Base-by-base conservation (phyloP, 2,113 vertebrate species). In the Notothenia coriiceps region DNA sequence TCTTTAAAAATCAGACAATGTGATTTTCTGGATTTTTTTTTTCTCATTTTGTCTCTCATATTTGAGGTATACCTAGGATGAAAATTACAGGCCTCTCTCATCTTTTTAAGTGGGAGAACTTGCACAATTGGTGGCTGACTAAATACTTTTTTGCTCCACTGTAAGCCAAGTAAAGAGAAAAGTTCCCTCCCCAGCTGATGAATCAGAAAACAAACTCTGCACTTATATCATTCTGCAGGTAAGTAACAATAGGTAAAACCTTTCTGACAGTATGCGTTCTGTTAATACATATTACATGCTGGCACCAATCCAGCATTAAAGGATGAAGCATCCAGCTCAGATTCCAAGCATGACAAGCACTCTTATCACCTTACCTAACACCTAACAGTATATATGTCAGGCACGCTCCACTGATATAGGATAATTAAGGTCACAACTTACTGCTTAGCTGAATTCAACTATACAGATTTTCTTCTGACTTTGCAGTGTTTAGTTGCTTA, bases 271-370 rank as follows among this genome's bases (percentile, higher is more conserved):
- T 40, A 7, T 40, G 35, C 1, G 35, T 40, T 40, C 35, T 40
- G 35, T 40, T 7, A 40, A 40, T 6, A 40, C 1, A 40, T 7
- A 40, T 40, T 7, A 40, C 7, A 40, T 40, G 29, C 54, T 57
- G 60, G 79, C 65, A 70, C 25, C 12, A 8, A 2, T 35, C 55
- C 47, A 60, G 70, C 52, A n/a, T 70, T 74, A 70, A 51, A 57
- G 59, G 35, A 51, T 18, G 44, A 54, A 33, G 70, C 62, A 40
- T 74, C 61, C 3, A 51, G 71, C 59, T 90, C 80, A 33, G 52
- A 80, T 87, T 84, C 49, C 79, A 84, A 80, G 76, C 72, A 15
- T 71, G 50, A 70, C 70, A 47, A 33, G 62, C 2, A 8, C 70
- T 29, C 29, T 50, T 15, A 62, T 50, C 49, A 46, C 18, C 25